phyloP scores from a whole-genome alignment of 2,797 vertebrate genomes.

The Leptatherina wallacei region DNA sequence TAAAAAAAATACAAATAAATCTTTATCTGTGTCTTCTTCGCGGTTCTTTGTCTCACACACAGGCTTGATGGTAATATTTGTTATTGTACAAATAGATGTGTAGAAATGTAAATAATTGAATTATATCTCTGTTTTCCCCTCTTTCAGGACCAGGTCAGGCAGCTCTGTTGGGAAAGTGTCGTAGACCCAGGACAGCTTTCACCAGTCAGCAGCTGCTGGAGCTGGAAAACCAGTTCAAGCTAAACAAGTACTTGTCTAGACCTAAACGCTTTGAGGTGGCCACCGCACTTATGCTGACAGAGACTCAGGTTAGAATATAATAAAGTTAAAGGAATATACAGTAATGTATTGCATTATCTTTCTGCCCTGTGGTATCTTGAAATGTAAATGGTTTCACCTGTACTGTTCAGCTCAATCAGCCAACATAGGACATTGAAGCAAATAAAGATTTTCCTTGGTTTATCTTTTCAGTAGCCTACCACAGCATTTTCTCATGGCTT shows the following conservation, averaged over 20 bases:
- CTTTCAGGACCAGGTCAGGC: constrained; percentile 79
- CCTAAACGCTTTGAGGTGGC: constrained; percentile 95
- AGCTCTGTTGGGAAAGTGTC: constrained; percentile 89
- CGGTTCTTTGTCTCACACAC: neutral
- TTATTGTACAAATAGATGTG: neutral
- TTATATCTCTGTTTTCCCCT: neutral
- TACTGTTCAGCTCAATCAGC: neutral
- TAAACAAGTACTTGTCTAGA: constrained; percentile 94
- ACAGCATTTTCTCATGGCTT: too few relatives aligned
- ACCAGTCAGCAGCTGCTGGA: constrained; percentile 93
- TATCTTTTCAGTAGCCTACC: neutral
- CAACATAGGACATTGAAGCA: neutral
- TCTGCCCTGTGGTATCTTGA: neutral
- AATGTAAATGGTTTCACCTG: neutral
- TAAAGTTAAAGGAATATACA: neutral
- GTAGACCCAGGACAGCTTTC: constrained; percentile 92
- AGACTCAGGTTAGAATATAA: constrained; percentile 81
- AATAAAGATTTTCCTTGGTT: neutral
- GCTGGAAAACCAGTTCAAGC: constrained; percentile 94
- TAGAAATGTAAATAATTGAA: constrained; percentile 1
- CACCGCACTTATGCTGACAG: constrained; percentile 91
- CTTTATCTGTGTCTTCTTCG: too few relatives aligned
- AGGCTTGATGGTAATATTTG: neutral
- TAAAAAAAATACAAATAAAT: neutral
- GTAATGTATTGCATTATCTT: neutral